These are phyloP conservation scores for Cacoxenus indagator DNA, from an alignment of 2,888 invertebrate genomes.

Conservation along the genomic window DNA sequence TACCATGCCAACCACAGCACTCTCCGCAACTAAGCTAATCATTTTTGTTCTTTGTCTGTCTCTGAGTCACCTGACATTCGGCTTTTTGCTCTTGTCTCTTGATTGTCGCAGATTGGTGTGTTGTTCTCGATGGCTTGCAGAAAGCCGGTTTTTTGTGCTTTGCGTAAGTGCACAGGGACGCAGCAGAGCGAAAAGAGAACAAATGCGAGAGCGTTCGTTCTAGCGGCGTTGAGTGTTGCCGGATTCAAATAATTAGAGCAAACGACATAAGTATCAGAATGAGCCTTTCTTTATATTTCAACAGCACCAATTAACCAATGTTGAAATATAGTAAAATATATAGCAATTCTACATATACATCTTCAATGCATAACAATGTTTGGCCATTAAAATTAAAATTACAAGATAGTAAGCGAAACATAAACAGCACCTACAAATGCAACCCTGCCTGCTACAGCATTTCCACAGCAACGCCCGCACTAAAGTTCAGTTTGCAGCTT, in stretches of 20 bases:
- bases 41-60: not conserved
- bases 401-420: no score
- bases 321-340: no score
- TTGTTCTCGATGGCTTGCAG: not conserved
- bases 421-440: no score
- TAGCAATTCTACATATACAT: no score
- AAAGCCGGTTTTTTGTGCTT: not conserved
- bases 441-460: not conserved
- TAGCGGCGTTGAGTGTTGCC: not conserved
- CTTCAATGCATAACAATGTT: no score
- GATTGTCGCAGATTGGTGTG: not conserved
- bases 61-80: slow-evolving; percentile 13
- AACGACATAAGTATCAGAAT: no score
- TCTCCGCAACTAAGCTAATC: not conserved
- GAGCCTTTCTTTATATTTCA: no score
- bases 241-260: no score
- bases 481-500: not conserved
- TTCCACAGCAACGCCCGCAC: not conserved
- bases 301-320: no score
- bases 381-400: no score
- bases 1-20: not conserved
- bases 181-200: not conserved
- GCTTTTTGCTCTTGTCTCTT: not conserved
- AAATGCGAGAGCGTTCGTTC: not conserved
- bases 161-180: not conserved